Percentiles rank a stretch among this genome's conserved stretches.
These are phyloP conservation scores for Drosophila formosana DNA, from an alignment of 2,888 invertebrate species.

Conservation along the genomic window DNA sequence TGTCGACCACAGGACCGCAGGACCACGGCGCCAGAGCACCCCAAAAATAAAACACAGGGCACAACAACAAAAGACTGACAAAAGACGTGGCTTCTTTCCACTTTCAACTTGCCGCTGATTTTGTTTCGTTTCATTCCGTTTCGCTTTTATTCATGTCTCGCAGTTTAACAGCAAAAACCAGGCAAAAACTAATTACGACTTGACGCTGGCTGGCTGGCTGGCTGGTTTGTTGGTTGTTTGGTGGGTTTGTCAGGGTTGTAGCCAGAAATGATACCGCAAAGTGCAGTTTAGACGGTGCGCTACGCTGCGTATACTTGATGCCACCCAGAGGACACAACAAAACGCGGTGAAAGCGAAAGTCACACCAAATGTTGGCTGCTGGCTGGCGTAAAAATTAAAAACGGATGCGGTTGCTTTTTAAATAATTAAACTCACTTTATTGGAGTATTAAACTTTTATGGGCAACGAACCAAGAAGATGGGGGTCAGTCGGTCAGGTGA, in stretches of 20 bases:
- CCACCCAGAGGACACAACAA: constrained; percentile 7
- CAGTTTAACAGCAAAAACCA: constrained; percentile 67
- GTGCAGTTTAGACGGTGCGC: constrained; percentile 68
- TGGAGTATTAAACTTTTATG: constrained; percentile 60
- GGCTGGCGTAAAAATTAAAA: constrained; percentile 57
- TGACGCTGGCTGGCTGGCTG: constrained; percentile 34
- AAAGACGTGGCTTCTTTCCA: constrained; percentile 58
- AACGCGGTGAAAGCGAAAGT: constrained; percentile 37
- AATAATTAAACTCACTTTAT: constrained; percentile 69
- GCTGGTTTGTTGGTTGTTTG: constrained; percentile 3
- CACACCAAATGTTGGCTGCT: constrained; percentile 14
- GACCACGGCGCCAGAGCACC: constrained; percentile 56
- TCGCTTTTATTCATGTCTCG: constrained; percentile 26
- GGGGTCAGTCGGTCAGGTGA: constrained; percentile 23
- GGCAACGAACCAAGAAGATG: constrained; percentile 10
- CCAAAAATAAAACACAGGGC: constrained; percentile 6
- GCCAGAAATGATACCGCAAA: constrained; percentile 73
- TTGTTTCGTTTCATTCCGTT: constrained; percentile 31
- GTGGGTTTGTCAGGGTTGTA: constrained; percentile 34
- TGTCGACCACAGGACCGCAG: constrained; percentile 59
- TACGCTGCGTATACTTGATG: constrained; percentile 32
- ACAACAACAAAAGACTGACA: constrained; percentile 59
- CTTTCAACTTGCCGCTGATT: constrained; percentile 34
- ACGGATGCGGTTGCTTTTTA: constrained; percentile 46
- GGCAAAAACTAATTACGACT: constrained; percentile 77